These are phyloP conservation scores for Antheraea mylitta DNA, from an alignment of 1,140 invertebrate species.

Conservation along the genomic window DNA sequence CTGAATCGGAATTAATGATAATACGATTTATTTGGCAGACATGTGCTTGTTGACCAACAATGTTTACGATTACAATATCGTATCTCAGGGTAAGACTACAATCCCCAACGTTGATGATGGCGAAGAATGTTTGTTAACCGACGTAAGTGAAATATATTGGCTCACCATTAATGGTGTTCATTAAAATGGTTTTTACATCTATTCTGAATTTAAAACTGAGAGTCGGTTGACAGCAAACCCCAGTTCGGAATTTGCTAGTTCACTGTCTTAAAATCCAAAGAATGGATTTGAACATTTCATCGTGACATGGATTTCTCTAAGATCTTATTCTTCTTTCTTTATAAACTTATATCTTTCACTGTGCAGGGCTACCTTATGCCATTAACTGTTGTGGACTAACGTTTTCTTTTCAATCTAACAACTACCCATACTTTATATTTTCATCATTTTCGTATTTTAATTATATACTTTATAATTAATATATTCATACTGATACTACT, in stretches of 20 bases:
- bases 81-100: constrained; percentile 97
- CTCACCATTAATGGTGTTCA: constrained; percentile 16
- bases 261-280: neutral
- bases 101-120: constrained; percentile 98
- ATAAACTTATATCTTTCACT: neutral
- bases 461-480: too few species aligned
- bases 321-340: neutral
- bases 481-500: too few species aligned
- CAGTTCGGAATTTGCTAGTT: neutral
- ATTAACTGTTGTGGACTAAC: constrained; percentile 19
- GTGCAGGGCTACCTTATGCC: neutral
- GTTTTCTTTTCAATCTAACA: constrained; percentile 20
- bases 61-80: constrained; percentile 94
- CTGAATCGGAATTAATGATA: constrained; percentile 15
- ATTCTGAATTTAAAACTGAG: neutral
- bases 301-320: neutral
- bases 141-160: constrained; percentile 76
- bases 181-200: constrained; percentile 7
- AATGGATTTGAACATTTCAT: neutral
- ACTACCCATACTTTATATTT: neutral
- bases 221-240: neutral
- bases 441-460: too few species aligned
- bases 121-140: constrained; percentile 95
- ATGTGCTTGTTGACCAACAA: constrained; percentile 91
- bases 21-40: constrained; percentile 80